These are phyloP conservation scores for Actinemys pallida DNA, from an alignment of 2,113 vertebrate genomes.

Conservation along the genomic window DNA sequence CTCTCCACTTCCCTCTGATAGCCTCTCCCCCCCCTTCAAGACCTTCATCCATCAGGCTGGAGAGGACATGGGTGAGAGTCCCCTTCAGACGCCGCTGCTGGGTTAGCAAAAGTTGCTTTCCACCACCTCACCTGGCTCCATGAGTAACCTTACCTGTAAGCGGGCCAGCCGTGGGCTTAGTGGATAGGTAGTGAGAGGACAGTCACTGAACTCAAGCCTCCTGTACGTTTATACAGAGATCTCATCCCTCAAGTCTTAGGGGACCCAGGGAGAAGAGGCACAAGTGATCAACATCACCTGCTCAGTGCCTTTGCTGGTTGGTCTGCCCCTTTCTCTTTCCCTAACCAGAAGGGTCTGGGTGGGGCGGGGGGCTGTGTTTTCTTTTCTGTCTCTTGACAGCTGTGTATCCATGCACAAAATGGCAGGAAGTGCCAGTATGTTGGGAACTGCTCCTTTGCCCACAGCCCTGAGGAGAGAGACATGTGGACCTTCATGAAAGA, in stretches of 20 bases:
- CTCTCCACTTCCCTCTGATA: background rate
- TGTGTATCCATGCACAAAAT: slow-evolving; percentile 91
- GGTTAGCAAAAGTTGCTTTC: background rate
- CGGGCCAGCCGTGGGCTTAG: accelerated
- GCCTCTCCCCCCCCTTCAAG: background rate
- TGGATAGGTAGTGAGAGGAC: background rate
- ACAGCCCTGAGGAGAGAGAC: slow-evolving; percentile 94
- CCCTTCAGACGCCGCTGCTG: background rate
- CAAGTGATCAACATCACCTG: background rate
- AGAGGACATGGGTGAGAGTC: background rate
- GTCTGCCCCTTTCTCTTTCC: background rate
- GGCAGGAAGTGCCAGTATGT: slow-evolving; percentile 91
- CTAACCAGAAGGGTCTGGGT: background rate
- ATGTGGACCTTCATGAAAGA: slow-evolving; percentile 99
- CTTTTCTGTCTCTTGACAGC: slow-evolving; percentile 77
- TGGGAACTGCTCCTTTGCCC: slow-evolving; percentile 93
- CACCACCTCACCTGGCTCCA: background rate
- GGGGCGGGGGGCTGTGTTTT: background rate
- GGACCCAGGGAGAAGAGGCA: background rate
- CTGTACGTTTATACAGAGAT: background rate
- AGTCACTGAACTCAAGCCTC: background rate
- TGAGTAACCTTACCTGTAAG: background rate
- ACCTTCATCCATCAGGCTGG: background rate
- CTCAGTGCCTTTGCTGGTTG: background rate
- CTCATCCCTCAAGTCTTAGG: background rate